phyloP scores from a whole-genome alignment of 2,113 vertebrate species.

The Equus przewalskii region DNA sequence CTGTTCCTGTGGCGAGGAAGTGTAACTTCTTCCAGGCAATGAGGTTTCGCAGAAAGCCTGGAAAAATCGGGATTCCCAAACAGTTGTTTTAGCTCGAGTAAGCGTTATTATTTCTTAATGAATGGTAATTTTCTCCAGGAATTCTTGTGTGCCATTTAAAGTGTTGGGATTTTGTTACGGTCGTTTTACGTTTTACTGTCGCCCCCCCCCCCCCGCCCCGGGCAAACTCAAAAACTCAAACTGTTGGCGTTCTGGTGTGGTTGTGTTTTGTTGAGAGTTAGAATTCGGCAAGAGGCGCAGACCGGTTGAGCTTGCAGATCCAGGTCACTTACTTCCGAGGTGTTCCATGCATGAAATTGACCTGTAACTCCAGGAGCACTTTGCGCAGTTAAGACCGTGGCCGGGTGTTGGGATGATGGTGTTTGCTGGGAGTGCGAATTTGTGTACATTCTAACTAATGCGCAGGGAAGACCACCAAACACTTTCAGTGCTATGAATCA shows the following conservation, averaged over 20 bases:
- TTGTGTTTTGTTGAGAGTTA: conserved; percentile 32
- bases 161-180: not conserved
- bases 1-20: conserved; percentile 28
- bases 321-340: not conserved
- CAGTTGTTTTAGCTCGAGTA: conserved; percentile 50
- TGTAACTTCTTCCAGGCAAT: conserved; percentile 63
- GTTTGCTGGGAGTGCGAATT: not conserved
- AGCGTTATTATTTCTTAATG: conserved; percentile 64
- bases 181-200: not conserved
- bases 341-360: not conserved
- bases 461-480: not conserved
- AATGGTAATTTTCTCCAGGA: conserved; percentile 36
- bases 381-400: not conserved
- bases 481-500: not conserved
- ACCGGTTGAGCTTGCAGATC: conserved; percentile 21
- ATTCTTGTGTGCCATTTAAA: not conserved
- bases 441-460: not conserved
- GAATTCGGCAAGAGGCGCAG: not conserved
- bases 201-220: not conserved
- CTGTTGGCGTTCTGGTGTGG: not conserved
- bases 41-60: conserved; percentile 5
- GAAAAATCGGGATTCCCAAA: conserved; percentile 59
- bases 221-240: not conserved
- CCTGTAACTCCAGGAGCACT: conserved; percentile 13
- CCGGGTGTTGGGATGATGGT: not conserved